Base-by-base conservation (phyloP, 2,888 invertebrate species). In the Sinopyrophorus schimmeli region DNA sequence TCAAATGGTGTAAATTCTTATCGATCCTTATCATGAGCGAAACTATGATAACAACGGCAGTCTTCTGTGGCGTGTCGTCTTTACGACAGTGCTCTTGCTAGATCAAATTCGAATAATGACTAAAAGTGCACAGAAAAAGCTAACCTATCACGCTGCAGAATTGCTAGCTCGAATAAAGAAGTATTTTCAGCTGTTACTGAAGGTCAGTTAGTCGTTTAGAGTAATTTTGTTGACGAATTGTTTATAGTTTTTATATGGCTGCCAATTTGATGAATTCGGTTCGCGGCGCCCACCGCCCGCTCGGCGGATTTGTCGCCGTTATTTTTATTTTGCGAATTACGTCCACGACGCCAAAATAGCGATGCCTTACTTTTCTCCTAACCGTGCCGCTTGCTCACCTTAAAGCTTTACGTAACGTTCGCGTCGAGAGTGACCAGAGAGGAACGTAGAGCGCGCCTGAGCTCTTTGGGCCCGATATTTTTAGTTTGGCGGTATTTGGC, bases 401-500 rank as follows among this genome's bases (percentile, higher is more conserved):
- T 55, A 47, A 38, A 37, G 27, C 41, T 57, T 57, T 55, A 54
- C 53, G 54, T 57, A 57, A 55, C 43, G 30, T 16, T 21, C 10
- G 30, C 11, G 39, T 34, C 28, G 38, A 47, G 35, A 24, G 41
- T 23, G 21, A 24, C 41, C 38, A 46, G 16, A 42, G 37, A 15
- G 26, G 47, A 41, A 27, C 11, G 11, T 38, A 42, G 37, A 18
- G 47, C 51, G 41, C 47, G 37, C n/a, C n/a, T 47, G 51, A 52
- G 51, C 51, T 52, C 47, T 52, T 47, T 41, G 41, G 54, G 54
- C 59, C 60, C 60, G 60, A 54, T 82, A 82, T 82, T 81, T 82
- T 81, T 82, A 82, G 81, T 80, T 75, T 77, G 77, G 78, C 79
- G 80, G 79, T 79, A 80, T 79, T 81, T 80, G 80, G 80, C 80